These are phyloP conservation scores for Cricetomys ansorgei DNA, from an alignment of 2,113 vertebrate genomes.

Conservation along the genomic window DNA sequence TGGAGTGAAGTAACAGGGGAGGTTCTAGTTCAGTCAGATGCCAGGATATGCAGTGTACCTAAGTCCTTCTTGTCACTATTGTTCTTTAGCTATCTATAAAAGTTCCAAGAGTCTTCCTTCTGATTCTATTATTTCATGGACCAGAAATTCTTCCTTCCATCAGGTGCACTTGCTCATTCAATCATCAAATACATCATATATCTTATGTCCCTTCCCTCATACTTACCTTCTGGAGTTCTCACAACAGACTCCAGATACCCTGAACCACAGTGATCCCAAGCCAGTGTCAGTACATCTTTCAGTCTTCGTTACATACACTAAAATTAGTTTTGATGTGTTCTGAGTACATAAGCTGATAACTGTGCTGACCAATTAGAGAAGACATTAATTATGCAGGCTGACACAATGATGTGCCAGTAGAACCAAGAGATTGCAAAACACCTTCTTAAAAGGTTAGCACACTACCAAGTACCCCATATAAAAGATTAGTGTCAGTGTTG, in stretches of 20 bases:
- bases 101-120: background rate
- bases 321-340: background rate
- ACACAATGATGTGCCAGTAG: no score
- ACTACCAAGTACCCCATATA: background rate
- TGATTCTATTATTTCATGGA: background rate
- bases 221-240: background rate
- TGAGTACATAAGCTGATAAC: background rate
- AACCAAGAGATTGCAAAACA: background rate
- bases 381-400: background rate
- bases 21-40: background rate
- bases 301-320: background rate
- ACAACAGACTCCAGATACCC: background rate
- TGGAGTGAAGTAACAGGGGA: background rate
- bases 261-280: background rate
- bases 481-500: background rate
- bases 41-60: background rate
- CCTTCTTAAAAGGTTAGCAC: background rate
- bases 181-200: background rate
- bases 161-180: background rate
- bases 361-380: background rate
- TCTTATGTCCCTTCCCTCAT: background rate
- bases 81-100: background rate
- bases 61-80: background rate
- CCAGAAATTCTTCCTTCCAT: background rate
- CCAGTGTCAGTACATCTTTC: background rate